Evolutionary conservation across 2,888 invertebrate genomes (phyloP), one percentile per base, ranked within the genome.

Genomic region (Drymonia ruficornis): DNA sequence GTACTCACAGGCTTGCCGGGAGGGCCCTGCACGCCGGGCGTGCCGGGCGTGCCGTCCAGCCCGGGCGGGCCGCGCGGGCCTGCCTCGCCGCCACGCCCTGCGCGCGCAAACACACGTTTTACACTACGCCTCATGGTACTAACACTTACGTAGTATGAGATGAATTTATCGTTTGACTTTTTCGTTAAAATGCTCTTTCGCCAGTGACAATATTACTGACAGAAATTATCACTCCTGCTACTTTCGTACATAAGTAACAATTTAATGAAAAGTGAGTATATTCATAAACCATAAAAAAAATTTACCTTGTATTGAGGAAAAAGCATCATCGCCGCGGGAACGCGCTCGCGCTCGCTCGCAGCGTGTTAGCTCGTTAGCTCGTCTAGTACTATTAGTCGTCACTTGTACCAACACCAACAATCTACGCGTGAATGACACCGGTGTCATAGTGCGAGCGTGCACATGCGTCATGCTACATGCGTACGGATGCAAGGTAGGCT

Each of bases 21-120:
- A 13, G 97, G 97, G 54, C 97, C 98, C 85, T 97, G 97, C 67
- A 97, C 96, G 61, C 98, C 98, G n/a, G 95, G 88, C 71, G 96
- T 95, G 8, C 97, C 97, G 63, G 95, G 94, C 56, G 95, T 84
- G 36, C 97, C 98, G 75, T 96, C 95, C 51, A 94, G 83, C 18
- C 98, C 97, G 1, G 96, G 91, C 15, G 95, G 94, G 29, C 97
- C 98, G 62, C 95, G 94, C 1, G 95, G 94, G 0, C 98, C 98
- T 38, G 93, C 87, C 59, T 96, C 95, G 43, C 97, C 97, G 73
- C 94, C 94, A 18, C 94, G 95, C 54, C 98, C 98, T 94, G 94
- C 59, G 85, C 86, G 55, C 31, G 49, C 42, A 46, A 46, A 52
- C 53, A 43, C 15, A 55, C 43, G 42, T 40, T n/a, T n/a, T n/a